Conservation (phyloP, 64 coral and sea anemone species). For the Cladopsammia gracilis region DNA sequence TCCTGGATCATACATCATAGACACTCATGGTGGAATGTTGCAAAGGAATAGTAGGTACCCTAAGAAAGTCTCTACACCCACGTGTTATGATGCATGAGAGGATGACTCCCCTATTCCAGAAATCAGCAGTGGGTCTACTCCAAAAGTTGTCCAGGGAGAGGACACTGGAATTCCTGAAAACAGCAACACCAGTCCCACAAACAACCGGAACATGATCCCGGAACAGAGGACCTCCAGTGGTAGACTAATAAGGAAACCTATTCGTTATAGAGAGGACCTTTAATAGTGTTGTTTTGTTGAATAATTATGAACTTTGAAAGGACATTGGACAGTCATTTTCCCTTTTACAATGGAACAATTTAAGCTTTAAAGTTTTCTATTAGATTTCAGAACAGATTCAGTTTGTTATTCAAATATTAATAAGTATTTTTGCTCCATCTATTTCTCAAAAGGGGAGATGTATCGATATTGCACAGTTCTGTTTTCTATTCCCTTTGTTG, state of each 20-base stretch:
- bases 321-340: not conserved
- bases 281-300: not conserved
- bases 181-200: not conserved
- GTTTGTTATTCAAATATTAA: not conserved
- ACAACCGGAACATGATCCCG: not conserved
- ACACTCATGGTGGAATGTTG: not conserved
- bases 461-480: not conserved
- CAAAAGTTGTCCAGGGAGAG: not conserved
- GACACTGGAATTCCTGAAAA: not conserved
- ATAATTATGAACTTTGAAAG: not conserved
- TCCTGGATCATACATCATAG: slow-evolving; percentile 38
- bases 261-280: not conserved
- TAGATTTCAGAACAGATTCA: not conserved
- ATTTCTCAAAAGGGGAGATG: not conserved
- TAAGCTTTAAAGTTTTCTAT: not conserved
- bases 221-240: slow-evolving; percentile 11
- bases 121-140: not conserved
- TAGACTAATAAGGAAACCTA: not conserved
- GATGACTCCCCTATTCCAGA: not conserved
- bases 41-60: not conserved
- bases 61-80: not conserved
- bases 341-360: not conserved
- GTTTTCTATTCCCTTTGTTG: not conserved
- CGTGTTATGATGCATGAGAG: not conserved
- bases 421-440: not conserved